These are phyloP conservation scores for Promerops cafer DNA, from an alignment of 2,113 vertebrate genomes.

Conservation along the genomic window DNA sequence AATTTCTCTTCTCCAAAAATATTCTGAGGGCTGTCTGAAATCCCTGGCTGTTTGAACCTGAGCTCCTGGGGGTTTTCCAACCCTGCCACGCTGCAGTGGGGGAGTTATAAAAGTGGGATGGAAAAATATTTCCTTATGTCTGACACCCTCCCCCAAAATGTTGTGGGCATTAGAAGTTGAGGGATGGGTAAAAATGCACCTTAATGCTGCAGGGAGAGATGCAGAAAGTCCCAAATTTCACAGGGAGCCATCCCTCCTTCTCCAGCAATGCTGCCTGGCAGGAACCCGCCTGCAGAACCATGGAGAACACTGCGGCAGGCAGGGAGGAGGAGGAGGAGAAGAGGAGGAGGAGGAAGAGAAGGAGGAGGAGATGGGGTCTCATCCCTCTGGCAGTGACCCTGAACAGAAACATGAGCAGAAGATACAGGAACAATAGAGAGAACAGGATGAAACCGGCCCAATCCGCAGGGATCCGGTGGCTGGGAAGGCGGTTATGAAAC, in stretches of 20 bases:
- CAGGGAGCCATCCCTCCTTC: not conserved
- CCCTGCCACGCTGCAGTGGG: not conserved
- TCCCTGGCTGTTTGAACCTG: not conserved
- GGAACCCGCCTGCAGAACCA: not conserved
- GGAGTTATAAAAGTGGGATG: not conserved
- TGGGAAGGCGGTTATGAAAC: not conserved
- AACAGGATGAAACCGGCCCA: not conserved
- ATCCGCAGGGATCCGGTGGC: not conserved
- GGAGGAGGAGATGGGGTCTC: not conserved
- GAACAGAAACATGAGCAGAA: not conserved
- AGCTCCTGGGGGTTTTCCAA: not conserved
- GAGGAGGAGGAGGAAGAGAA: not conserved
- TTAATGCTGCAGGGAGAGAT: not conserved
- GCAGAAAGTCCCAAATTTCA: not conserved
- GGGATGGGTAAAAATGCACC: not conserved
- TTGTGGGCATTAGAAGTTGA: rapidly evolving
- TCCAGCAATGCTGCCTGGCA: not conserved
- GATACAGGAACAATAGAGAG: not conserved
- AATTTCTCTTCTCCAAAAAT: not conserved
- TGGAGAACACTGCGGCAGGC: rapidly evolving
- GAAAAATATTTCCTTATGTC: not conserved
- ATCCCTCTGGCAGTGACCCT: not conserved
- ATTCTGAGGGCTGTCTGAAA: not conserved
- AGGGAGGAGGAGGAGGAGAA: not conserved
- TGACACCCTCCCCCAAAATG: rapidly evolving